Evolutionary conservation across 2,113 vertebrate genomes (phyloP).

Genomic region (Heliornis fulica): DNA sequence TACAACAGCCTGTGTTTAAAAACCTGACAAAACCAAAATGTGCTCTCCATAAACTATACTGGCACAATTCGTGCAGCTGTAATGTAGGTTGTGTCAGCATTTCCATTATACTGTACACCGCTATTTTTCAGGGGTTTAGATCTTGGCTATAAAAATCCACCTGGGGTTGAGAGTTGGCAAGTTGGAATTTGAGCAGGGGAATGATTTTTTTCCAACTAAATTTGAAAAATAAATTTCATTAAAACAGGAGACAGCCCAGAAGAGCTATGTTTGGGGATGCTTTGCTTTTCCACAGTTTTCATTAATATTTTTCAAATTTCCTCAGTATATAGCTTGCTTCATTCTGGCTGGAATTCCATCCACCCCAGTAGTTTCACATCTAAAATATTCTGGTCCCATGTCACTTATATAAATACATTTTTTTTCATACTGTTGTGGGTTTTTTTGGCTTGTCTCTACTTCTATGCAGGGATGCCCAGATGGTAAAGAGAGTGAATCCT

Average conservation of each 20-base stretch:
- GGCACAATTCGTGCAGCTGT: slow-evolving; percentile 61
- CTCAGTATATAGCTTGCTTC: neutral
- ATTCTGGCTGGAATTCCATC: neutral
- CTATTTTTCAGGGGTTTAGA: slow-evolving; percentile 69
- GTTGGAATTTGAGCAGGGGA: slow-evolving; percentile 49
- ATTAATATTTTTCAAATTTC: neutral
- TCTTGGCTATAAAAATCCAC: slow-evolving; percentile 74
- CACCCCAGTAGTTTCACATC: neutral
- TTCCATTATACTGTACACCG: slow-evolving; percentile 63
- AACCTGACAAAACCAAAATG: slow-evolving; percentile 81
- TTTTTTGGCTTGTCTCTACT: neutral
- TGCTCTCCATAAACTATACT: slow-evolving; percentile 77
- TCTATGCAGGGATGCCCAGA: neutral
- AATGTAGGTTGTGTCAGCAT: slow-evolving; percentile 78
- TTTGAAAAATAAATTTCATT: slow-evolving; percentile 61
- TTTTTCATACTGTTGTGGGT: neutral
- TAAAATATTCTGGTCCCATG: neutral
- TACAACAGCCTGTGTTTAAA: slow-evolving; percentile 78
- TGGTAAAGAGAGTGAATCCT: neutral
- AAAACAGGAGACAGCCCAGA: neutral
- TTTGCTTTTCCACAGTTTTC: neutral
- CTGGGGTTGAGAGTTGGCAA: slow-evolving; percentile 60
- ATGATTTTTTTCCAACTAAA: slow-evolving; percentile 41
- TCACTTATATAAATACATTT: neutral
- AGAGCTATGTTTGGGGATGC: neutral